phyloP scores from a whole-genome alignment of 2,113 vertebrate species.

The Bos indicus region DNA sequence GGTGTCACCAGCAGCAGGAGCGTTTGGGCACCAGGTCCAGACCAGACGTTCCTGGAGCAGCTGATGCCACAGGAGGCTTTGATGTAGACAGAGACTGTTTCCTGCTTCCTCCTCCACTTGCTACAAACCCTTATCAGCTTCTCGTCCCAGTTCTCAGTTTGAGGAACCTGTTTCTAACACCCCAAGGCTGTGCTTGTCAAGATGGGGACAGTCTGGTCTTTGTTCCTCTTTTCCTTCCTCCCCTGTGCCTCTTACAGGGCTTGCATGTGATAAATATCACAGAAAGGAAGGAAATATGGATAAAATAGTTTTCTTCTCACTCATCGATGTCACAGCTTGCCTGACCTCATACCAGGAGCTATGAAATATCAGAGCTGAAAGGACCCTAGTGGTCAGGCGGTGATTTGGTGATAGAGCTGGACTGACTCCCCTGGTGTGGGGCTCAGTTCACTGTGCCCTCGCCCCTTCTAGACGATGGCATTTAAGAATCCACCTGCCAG shows the following conservation, averaged over 20 bases:
- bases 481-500: background rate
- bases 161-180: background rate
- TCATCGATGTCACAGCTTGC: background rate
- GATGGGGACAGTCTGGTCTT: too few species aligned
- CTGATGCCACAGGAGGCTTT: background rate
- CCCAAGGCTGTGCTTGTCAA: background rate
- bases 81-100: background rate
- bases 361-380: background rate
- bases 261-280: background rate
- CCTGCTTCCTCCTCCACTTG: background rate
- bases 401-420: background rate
- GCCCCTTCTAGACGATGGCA: background rate
- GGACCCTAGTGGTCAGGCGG: fast-evolving
- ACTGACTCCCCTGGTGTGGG: fast-evolving
- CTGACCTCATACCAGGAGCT: background rate
- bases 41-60: too few species aligned
- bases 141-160: background rate
- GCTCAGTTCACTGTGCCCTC: background rate
- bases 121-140: background rate
- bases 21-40: background rate
- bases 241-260: background rate
- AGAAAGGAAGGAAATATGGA: background rate
- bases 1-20: background rate
- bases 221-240: background rate
- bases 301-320: background rate